Percentiles rank a stretch among this genome's conserved stretches.
These are phyloP conservation scores for Pristionchus arcanus DNA, from an alignment of 2,888 invertebrate species.

Conservation along the genomic window DNA sequence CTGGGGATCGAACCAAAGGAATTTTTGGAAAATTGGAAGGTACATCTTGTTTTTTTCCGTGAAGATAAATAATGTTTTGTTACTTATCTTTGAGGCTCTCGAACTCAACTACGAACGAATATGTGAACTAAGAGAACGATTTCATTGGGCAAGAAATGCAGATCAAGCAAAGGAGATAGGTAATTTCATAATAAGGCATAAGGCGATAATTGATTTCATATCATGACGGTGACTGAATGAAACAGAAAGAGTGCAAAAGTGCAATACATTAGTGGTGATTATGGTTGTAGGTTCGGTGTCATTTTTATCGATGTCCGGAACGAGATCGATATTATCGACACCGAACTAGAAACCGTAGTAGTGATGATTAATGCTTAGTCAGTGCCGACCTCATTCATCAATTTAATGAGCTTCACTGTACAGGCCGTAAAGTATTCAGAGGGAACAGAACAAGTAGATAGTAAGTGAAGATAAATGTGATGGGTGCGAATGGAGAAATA, in stretches of 20 bases:
- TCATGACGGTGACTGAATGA: conserved; percentile 24
- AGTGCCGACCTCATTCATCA: neutral
- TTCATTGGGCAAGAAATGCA: conserved; percentile 72
- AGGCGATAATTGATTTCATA: neutral
- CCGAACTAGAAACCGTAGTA: neutral
- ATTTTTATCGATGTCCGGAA: too few species aligned
- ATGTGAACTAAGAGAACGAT: conserved; percentile 72
- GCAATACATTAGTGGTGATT: neutral
- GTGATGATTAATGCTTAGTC: neutral
- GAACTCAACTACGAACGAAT: conserved; percentile 74
- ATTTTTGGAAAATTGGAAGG: conserved; percentile 70
- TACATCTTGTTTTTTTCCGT: conserved; percentile 32
- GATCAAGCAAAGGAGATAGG: conserved; percentile 74
- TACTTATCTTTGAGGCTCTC: conserved; percentile 63
- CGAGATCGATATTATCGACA: neutral
- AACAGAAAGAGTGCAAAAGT: conserved; percentile 8
- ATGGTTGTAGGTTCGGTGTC: too few species aligned
- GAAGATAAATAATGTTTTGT: too few species aligned
- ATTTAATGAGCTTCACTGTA: neutral
- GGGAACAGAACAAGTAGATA: neutral
- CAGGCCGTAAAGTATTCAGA: too few species aligned
- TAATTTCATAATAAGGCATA: neutral
- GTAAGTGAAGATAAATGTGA: too few species aligned
- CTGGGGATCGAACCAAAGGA: conserved; percentile 70
- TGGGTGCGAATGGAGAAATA: too few species aligned